These are phyloP conservation scores for Drosophila phalerata DNA, from an alignment of 2,888 invertebrate species.

Conservation along the genomic window DNA sequence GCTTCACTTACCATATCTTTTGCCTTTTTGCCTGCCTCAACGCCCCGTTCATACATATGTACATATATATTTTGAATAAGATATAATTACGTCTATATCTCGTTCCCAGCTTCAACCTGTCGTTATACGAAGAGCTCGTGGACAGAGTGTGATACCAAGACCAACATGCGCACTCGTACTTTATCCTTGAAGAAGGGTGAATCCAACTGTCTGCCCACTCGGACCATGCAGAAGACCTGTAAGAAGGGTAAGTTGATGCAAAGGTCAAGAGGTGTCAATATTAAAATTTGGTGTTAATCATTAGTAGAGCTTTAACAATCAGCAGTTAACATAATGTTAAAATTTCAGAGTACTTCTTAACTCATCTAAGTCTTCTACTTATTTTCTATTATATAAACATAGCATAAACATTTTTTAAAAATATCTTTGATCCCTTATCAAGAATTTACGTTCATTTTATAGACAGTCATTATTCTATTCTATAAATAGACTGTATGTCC, in stretches of 20 bases:
- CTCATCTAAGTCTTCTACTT: neutral
- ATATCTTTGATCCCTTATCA: too few species aligned
- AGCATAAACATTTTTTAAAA: too few species aligned
- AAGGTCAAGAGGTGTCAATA: neutral
- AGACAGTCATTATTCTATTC: too few species aligned
- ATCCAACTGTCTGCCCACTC: constrained; percentile 91
- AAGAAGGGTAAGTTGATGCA: constrained; percentile 90
- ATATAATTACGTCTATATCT: constrained; percentile 12
- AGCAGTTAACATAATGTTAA: constrained; percentile 4
- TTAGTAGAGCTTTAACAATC: neutral
- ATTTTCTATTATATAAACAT: neutral
- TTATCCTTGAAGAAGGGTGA: constrained; percentile 95
- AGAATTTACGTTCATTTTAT: too few species aligned
- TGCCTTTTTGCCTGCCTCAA: constrained; percentile 1
- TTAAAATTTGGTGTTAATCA: neutral
- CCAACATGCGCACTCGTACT: constrained; percentile 92
- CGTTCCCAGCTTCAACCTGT: constrained; percentile 87
- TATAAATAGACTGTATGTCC: too few species aligned
- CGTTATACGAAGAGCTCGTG: constrained; percentile 94
- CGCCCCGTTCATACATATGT: constrained; percentile 13
- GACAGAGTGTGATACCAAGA: constrained; percentile 94
- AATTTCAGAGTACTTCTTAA: neutral
- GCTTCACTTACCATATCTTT: constrained; percentile 12
- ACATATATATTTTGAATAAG: constrained; percentile 26
- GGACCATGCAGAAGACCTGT: constrained; percentile 95